Conservation (phyloP, 2,797 vertebrate genomes). For the Serranus cabrilla region DNA sequence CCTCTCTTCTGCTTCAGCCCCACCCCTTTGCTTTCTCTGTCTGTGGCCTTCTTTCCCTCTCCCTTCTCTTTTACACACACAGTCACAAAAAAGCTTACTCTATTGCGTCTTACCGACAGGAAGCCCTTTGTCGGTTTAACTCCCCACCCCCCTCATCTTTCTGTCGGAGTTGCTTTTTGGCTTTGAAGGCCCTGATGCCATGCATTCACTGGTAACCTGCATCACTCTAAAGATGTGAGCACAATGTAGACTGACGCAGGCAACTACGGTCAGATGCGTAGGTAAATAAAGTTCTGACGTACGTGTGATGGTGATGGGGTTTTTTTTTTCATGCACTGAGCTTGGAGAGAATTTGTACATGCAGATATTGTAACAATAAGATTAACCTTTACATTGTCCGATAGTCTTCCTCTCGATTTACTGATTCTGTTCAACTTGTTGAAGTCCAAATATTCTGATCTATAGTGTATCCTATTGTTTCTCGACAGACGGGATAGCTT, state of each 20-base stretch:
- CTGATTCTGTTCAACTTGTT: background rate
- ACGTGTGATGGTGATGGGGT: constrained; percentile 2
- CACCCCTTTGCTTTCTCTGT: constrained; percentile 55
- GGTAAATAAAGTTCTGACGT: constrained; percentile 10
- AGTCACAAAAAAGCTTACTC: constrained; percentile 20
- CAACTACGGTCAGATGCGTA: constrained; percentile 33
- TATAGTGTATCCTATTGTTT: background rate
- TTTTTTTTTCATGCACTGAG: background rate
- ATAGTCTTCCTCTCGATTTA: background rate
- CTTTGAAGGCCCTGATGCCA: constrained; percentile 68
- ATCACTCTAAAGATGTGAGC: constrained; percentile 56
- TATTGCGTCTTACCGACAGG: constrained; percentile 59
- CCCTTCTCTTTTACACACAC: constrained; percentile 14
- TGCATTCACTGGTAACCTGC: constrained; percentile 73
- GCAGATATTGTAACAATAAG: constrained; percentile 6
- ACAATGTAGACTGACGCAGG: constrained; percentile 66
- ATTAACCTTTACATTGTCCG: background rate
- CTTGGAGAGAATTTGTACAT: constrained; percentile 1
- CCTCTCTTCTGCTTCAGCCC: constrained; percentile 59
- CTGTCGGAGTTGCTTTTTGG: constrained; percentile 54
- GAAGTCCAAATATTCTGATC: constrained; percentile 18
- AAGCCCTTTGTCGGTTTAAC: constrained; percentile 68
- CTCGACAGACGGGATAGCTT: background rate
- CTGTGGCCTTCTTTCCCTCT: constrained; percentile 35
- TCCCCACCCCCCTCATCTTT: constrained; percentile 13